Percentiles rank a stretch among this genome's conserved stretches.
Conservation (phyloP, 2,797 vertebrate species). For the Sternarchorhynchus goeldii region DNA sequence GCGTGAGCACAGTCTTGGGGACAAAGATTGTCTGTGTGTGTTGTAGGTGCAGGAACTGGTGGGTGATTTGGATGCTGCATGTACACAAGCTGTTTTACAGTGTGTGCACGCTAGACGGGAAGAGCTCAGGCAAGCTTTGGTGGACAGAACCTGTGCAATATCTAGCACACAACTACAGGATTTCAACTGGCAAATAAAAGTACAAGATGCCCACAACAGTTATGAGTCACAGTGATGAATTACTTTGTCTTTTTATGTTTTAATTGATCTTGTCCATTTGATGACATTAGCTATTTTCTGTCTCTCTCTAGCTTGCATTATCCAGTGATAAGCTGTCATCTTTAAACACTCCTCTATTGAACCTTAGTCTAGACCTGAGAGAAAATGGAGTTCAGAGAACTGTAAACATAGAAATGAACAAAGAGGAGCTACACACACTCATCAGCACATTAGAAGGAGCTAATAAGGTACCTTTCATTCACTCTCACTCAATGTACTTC, state of each 20-base stretch:
- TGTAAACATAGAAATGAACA: constrained; percentile 88
- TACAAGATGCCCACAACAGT: constrained; percentile 56
- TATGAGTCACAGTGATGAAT: background rate
- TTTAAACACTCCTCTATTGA: constrained; percentile 89
- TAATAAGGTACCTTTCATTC: constrained; percentile 82
- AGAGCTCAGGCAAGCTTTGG: constrained; percentile 81
- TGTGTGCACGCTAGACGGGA: constrained; percentile 82
- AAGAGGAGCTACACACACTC: constrained; percentile 87
- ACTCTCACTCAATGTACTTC: background rate
- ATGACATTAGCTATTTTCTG: background rate
- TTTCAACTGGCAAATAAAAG: constrained; percentile 98
- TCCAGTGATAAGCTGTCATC: constrained; percentile 94
- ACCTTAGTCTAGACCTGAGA: constrained; percentile 86
- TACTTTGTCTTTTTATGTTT: background rate
- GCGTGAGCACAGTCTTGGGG: too few species aligned
- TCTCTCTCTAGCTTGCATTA: constrained; percentile 82
- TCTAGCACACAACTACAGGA: constrained; percentile 86
- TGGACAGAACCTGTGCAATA: constrained; percentile 82
- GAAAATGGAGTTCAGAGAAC: constrained; percentile 79
- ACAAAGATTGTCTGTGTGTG: constrained; percentile 26
- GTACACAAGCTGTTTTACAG: constrained; percentile 75
- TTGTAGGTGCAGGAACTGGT: constrained; percentile 77
- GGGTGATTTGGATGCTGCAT: constrained; percentile 69
- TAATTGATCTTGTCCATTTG: background rate
- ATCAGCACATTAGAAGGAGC: constrained; percentile 88